Base-by-base conservation (phyloP, 2,113 vertebrate species). In the Heteronetta atricapilla region DNA sequence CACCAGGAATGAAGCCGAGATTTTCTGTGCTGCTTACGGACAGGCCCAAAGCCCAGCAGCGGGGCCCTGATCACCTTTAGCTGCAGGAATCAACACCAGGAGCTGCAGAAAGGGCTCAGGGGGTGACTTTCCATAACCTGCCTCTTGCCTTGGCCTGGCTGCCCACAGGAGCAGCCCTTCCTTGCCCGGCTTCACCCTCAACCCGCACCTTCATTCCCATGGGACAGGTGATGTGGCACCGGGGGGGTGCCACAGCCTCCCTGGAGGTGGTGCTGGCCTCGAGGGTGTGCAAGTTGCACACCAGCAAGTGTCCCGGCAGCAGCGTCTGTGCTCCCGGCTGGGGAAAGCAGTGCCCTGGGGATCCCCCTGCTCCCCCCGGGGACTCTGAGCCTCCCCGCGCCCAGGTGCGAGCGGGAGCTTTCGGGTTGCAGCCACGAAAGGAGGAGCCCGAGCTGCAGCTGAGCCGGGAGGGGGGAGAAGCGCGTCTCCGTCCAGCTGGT, bases 191-290 rank as follows among this genome's bases (percentile, higher is more conserved):
- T 87, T 68, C 28, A 3, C 44, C 40, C 34, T 60, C 72, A 82
- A 11, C 40, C 46, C 19, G 10, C n/a, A 23, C 14, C 16, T 40
- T 73, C 40, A 13, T 69, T 38, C 36, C 33, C 52, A 33, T 22
- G 26, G 75, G 17, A 59, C 36, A 63, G 56, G 23, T 19, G 6
- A 23, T 2, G 0, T 6, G 38, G 44, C 52, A 29, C 23, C n/a
- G 23, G 10, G 20, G 46, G 34, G n/a, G 18, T 46, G 26, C 38
- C 46, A 33, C n/a, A 50, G 48, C 52, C 34, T 55, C 34, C n/a
- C 15, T 36, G 0, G 0, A 0, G 2, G 34, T 29, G 53, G 10
- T 40, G 46, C 8, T 67, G 82, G 48, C 59, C 48, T 42, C 1
- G 2, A 26, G 42, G 21, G 55, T 34, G 48, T 52, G 48, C 26